Conservation (phyloP, 2,113 vertebrate genomes). For the Barbus barbus region DNA sequence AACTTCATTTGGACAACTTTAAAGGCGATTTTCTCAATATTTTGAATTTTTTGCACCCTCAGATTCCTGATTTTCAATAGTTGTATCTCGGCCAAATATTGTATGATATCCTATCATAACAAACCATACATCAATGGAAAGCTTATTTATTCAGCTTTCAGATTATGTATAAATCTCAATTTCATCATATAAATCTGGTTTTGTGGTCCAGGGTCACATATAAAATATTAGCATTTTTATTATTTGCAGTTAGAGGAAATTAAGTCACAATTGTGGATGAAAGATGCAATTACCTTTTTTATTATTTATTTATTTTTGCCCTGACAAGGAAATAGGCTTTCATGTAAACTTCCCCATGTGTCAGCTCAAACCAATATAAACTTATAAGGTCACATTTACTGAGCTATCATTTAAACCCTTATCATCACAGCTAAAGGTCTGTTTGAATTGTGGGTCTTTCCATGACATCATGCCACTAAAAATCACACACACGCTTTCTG, state of each 20-base stretch:
- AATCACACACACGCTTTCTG: conserved; percentile 5
- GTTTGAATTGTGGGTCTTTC: conserved; percentile 15
- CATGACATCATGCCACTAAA: conserved; percentile 36
- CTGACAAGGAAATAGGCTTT: background rate
- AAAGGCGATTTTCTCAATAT: no score
- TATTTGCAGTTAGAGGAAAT: background rate
- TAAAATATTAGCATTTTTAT: background rate
- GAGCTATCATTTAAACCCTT: background rate
- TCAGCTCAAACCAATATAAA: background rate
- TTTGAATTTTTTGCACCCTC: no score
- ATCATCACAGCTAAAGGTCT: background rate
- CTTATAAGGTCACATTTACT: background rate
- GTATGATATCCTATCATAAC: no score
- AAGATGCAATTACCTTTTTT: background rate
- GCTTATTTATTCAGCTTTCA: no score
- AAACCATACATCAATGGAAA: no score
- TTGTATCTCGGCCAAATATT: no score
- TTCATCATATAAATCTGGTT: no score
- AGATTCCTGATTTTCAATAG: no score
- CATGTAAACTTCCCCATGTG: background rate
- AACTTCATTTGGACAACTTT: no score
- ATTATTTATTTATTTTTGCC: background rate
- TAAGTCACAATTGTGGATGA: background rate
- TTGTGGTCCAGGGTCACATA: no score
- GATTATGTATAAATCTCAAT: no score